Conservation (phyloP, 2,113 vertebrate genomes). For the Ptilorrhoa leucosticta region DNA sequence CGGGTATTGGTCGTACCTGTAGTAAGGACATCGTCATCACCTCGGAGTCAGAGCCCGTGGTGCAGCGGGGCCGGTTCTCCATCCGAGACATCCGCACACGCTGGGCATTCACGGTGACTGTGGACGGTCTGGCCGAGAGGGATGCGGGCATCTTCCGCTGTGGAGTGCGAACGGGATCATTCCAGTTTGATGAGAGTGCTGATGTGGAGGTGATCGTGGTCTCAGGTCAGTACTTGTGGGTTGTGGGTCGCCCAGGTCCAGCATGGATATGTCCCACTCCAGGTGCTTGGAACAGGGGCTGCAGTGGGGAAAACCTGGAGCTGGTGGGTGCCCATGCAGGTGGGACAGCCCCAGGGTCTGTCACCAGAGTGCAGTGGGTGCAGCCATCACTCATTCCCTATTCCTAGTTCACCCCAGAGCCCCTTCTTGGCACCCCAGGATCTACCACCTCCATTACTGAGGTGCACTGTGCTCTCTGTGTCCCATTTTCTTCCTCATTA, state of each 20-base stretch:
- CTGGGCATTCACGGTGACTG: not conserved
- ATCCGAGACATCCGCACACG: not conserved
- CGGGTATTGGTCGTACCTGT: too few species aligned
- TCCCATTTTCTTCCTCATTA: not conserved
- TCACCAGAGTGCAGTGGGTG: not conserved
- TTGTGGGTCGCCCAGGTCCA: not conserved
- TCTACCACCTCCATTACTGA: not conserved
- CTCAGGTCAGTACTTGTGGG: not conserved
- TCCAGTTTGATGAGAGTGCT: fast-evolving
- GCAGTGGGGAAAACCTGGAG: too few species aligned
- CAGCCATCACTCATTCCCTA: fast-evolving
- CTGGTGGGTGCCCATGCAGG: fast-evolving
- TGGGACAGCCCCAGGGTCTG: not conserved
- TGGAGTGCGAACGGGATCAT: fast-evolving
- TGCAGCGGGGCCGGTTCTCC: fast-evolving
- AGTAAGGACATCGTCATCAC: fast-evolving
- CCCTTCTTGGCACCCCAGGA: fast-evolving
- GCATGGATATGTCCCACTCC: fast-evolving
- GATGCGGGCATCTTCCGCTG: fast-evolving
- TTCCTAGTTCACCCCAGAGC: not conserved
- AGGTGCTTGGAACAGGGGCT: not conserved
- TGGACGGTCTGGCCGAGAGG: fast-evolving
- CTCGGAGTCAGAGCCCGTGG: fast-evolving
- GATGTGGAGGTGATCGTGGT: fast-evolving
- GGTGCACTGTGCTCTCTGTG: not conserved